Evolutionary conservation across 2,888 invertebrate genomes (phyloP), one percentile per base, ranked within the genome.

Genomic region (Agrilus cyanescens): DNA sequence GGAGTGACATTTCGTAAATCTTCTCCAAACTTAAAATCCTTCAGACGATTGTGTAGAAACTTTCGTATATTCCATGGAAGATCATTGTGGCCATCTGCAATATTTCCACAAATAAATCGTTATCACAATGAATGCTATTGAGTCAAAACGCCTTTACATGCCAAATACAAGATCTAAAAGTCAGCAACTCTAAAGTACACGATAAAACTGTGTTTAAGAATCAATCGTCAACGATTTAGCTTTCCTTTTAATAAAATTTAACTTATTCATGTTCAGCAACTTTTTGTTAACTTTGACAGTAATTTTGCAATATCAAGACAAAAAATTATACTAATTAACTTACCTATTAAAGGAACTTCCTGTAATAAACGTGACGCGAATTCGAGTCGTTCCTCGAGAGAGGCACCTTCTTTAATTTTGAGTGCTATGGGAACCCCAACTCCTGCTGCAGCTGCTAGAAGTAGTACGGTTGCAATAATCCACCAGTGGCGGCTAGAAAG

Each of bases 31-130:
- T 77, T 75, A 63, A 89, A 86, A 65, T 86, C 85, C 65, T 84
- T 83, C 56, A 90, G 78, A 64, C 83, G 82, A 68, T 89, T 89
- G 68, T 88, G 87, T 63, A 88, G 74, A 70, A 89, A 88, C 69
- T 88, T 88, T 53, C 89, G 74, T 65, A 90, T 86, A 68, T 89
- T 89, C 87, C 88, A 89, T 12, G 89, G 88, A 51, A 89, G 71
- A 67, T 90, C 90, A 70, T 90, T 90, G 75, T 90, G 89, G 52
- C 88, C 88, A 66, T 85, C 85, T 25, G 25, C 10, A 25, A n/a
- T n/a, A n/a, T n/a, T n/a, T n/a, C n/a, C n/a, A n/a, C n/a, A n/a
- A n/a, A n/a, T n/a, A n/a, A n/a, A n/a, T n/a, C n/a, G n/a, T n/a
- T n/a, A n/a, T n/a, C n/a, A n/a, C n/a, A n/a, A n/a, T n/a, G n/a